Conservation (phyloP, 2,888 invertebrate genomes). For the Orchestes rusci region DNA sequence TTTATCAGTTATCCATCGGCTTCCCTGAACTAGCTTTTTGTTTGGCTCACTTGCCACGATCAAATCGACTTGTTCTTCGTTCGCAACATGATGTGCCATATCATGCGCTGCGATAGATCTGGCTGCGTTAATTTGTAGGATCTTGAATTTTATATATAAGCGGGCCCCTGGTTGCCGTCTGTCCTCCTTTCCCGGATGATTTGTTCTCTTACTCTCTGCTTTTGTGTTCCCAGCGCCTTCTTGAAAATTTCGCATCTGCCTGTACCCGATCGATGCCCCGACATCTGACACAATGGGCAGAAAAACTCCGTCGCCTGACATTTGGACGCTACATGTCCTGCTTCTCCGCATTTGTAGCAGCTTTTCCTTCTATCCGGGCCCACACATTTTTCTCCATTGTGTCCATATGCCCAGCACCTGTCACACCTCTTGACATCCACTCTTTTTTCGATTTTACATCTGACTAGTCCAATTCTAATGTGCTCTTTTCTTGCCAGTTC, state of each 20-base stretch:
- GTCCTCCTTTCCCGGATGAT: too few relatives aligned
- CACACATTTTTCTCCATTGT: background rate
- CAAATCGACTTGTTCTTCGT: too few relatives aligned
- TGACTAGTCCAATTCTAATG: background rate
- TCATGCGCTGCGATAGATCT: too few relatives aligned
- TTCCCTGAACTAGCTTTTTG: too few relatives aligned
- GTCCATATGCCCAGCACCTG: background rate
- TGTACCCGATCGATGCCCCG: background rate
- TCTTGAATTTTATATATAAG: too few relatives aligned
- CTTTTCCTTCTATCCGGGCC: background rate
- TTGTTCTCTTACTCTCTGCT: background rate
- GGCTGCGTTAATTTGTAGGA: too few relatives aligned
- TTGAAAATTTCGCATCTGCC: background rate
- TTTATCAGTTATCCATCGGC: too few relatives aligned
- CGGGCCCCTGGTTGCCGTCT: too few relatives aligned
- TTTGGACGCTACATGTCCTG: background rate
- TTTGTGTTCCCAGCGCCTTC: background rate
- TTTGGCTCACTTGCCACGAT: too few relatives aligned
- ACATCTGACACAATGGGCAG: background rate
- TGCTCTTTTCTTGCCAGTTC: background rate
- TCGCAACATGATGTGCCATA: too few relatives aligned
- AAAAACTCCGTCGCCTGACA: background rate
- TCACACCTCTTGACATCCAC: background rate
- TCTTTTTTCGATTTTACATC: background rate
- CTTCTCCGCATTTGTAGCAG: constrained; percentile 1